Conservation (phyloP, 2,113 vertebrate genomes). For the Cheirogaleus medius region DNA sequence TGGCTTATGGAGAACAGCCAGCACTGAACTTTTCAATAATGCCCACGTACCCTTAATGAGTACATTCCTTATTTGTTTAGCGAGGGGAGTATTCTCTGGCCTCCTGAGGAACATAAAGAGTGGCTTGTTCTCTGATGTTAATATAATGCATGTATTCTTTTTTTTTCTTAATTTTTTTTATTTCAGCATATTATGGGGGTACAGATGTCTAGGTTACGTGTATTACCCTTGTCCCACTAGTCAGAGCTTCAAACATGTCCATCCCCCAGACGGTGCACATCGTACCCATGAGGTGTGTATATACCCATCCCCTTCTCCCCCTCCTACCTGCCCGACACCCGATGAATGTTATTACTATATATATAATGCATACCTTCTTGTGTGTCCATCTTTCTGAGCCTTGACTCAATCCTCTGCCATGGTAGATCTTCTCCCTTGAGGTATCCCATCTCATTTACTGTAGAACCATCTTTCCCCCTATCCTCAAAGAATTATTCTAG, state of each 20-base stretch:
- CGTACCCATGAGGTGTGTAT: too few relatives aligned
- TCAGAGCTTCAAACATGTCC: too few relatives aligned
- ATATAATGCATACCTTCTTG: background rate
- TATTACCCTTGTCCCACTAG: too few relatives aligned
- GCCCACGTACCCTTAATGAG: background rate
- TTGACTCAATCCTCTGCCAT: background rate
- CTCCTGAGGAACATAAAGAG: background rate
- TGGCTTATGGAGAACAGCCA: background rate
- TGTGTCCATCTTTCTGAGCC: background rate
- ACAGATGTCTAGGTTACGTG: too few relatives aligned
- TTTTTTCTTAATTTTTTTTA: too few relatives aligned
- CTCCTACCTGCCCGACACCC: too few relatives aligned
- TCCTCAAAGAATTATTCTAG: background rate
- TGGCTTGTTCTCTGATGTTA: background rate
- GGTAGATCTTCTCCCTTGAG: background rate
- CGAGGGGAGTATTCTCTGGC: background rate
- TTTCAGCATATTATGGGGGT: too few relatives aligned
- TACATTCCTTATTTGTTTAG: background rate
- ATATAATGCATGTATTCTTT: background rate
- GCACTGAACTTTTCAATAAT: background rate
- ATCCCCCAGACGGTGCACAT: too few relatives aligned
- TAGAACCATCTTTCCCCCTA: background rate
- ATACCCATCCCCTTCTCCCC: too few relatives aligned
- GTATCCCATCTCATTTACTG: background rate
- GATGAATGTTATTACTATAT: too few relatives aligned